These are phyloP conservation scores for Lycocerus yunnanus DNA, from an alignment of 2,888 invertebrate genomes.

Conservation along the genomic window DNA sequence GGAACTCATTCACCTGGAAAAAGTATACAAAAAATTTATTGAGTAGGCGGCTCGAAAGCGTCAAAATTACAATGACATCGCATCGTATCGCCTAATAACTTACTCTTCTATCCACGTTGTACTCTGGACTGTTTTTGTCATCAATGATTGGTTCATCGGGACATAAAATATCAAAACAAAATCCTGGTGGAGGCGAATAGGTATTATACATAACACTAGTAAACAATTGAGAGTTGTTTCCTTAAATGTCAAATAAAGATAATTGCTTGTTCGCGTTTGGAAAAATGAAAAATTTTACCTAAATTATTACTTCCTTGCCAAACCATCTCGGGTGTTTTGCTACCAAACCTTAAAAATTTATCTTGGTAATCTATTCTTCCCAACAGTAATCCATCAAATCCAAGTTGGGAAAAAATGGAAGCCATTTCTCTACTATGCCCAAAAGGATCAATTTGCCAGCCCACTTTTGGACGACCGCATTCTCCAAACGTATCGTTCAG, in stretches of 20 bases:
- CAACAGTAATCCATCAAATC: slow-evolving; percentile 86
- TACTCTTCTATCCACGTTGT: slow-evolving; percentile 71
- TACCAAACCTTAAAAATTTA: slow-evolving; percentile 63
- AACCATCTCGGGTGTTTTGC: slow-evolving; percentile 77
- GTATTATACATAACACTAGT: slow-evolving; percentile 82
- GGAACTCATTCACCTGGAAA: slow-evolving; percentile 62
- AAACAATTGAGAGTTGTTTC: slow-evolving; percentile 72
- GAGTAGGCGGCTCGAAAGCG: no score
- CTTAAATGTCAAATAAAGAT: slow-evolving; percentile 46
- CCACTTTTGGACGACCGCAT: slow-evolving; percentile 74
- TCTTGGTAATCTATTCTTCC: slow-evolving; percentile 89
- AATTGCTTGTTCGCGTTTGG: background rate
- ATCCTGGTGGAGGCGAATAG: slow-evolving; percentile 86
- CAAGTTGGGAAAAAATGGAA: slow-evolving; percentile 78
- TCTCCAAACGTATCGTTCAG: slow-evolving; percentile 70
- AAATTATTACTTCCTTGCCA: slow-evolving; percentile 78
- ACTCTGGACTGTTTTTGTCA: slow-evolving; percentile 76
- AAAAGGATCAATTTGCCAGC: slow-evolving; percentile 87
- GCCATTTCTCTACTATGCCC: slow-evolving; percentile 89
- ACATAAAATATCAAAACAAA: slow-evolving; percentile 91
- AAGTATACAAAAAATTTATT: no score
- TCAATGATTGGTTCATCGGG: slow-evolving; percentile 85
- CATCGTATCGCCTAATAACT: background rate
- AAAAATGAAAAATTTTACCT: slow-evolving; percentile 56
- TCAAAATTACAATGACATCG: no score